Base-by-base conservation (phyloP, 2,113 vertebrate species). In the Limnothrissa miodon region DNA sequence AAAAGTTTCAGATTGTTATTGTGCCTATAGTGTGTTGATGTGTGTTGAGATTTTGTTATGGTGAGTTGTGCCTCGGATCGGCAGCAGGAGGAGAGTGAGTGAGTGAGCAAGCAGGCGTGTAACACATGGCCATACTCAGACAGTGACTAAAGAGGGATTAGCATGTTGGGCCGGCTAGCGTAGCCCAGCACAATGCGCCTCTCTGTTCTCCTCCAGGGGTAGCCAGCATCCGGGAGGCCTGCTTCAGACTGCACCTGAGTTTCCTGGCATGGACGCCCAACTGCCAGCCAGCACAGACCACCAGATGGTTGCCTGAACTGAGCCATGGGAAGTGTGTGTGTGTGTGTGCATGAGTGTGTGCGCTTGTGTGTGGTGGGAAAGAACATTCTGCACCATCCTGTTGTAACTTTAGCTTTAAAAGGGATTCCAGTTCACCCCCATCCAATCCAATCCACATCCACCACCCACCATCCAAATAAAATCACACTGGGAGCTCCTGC, bases 101-200 rank as follows among this genome's bases (percentile, higher is more conserved):
- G n/a, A n/a, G n/a, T n/a, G n/a, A n/a, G n/a, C n/a, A n/a, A n/a
- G 48, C 46, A 74, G 25, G 8, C 81, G 36, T 66, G 44, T 13
- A 79, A 46, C 82, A 86, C 79, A 81, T 81, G 80, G 21, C 62
- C 80, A 66, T 81, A 70, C 78, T 80, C 80, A 86, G 85, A 83
- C 85, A 86, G 82, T 81, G 82, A 83, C 82, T 86, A 83, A 81
- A 81, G 82, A 48, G 39, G 85, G 85, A 86, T 81, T 78, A 78
- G n/a, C 39, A 51, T 45, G 46, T 13, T 36, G 81, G 39, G 42
- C 46, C 78, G 46, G 39, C 51, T 39, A 45, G 45, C 2, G 39
- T 4, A 7, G 74, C 17, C 51, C 19, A 45, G 39, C 53, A 85
- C 84, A 83, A 82, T 81, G 56, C 51, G 36, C 45, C 59, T 36